Conservation (phyloP, 2,797 vertebrate genomes). For the Enteromius thamalakanensis region DNA sequence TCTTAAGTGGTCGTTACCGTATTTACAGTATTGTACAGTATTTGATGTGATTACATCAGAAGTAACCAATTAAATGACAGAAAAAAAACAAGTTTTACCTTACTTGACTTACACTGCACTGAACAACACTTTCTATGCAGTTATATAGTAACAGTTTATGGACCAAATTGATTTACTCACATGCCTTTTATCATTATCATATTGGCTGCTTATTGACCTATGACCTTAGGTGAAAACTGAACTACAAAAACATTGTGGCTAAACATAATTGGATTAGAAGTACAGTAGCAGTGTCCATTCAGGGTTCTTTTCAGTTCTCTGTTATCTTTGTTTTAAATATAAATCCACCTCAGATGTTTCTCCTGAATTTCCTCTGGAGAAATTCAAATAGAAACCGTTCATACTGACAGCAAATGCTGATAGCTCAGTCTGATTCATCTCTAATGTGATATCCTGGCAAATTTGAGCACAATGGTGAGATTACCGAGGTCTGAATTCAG, state of each 20-base stretch:
- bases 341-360: background rate
- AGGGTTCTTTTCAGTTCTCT: background rate
- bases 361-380: background rate
- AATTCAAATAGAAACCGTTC: background rate
- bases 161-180: no score
- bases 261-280: background rate
- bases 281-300: background rate
- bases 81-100: background rate
- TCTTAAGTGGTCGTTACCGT: background rate
- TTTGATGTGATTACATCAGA: background rate
- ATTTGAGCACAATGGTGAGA: background rate
- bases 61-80: background rate
- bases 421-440: background rate
- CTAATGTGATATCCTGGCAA: background rate
- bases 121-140: background rate
- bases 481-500: background rate
- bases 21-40: no score
- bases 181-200: no score
- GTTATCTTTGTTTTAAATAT: background rate
- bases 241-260: no score
- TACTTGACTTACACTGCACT: background rate
- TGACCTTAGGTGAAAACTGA: no score
- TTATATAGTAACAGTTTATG: background rate
- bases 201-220: no score
- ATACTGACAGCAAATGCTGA: background rate